Evolutionary conservation across 1,140 invertebrate species (phyloP).

Genomic region (Myzus persicae): DNA sequence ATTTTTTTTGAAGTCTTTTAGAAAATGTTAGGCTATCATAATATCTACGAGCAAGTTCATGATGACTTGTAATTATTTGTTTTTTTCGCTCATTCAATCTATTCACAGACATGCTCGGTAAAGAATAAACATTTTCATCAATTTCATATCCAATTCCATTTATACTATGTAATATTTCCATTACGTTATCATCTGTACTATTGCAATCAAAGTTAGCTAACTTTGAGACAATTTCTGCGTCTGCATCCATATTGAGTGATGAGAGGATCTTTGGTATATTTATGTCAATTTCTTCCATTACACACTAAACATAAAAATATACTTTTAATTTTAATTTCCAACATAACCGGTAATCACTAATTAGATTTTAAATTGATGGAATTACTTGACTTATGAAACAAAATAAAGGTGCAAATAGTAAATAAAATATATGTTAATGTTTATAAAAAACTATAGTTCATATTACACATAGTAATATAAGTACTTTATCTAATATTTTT

Average conservation of each 20-base stretch:
- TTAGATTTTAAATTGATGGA: neutral
- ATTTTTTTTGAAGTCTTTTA: constrained; percentile 44
- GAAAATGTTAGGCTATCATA: constrained; percentile 53
- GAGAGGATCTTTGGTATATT: constrained; percentile 29
- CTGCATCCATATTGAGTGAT: constrained; percentile 26
- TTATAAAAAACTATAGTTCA: neutral
- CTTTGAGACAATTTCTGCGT: constrained; percentile 37
- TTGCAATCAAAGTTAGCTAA: neutral
- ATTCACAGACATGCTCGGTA: constrained; percentile 49
- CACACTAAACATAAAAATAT: neutral
- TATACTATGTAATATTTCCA: constrained; percentile 42
- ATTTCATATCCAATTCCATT: constrained; percentile 58
- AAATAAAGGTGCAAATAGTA: neutral
- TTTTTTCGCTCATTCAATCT: constrained; percentile 26
- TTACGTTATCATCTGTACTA: constrained; percentile 38
- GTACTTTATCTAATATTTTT: neutral
- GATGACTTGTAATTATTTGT: constrained; percentile 39
- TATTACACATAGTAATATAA: neutral
- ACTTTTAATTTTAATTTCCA: neutral
- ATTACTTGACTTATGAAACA: neutral
- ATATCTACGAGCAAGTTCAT: constrained; percentile 47
- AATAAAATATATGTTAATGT: neutral
- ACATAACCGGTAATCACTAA: neutral
- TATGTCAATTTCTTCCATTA: constrained; percentile 37
- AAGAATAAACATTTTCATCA: constrained; percentile 50